Percentiles rank a stretch among this genome's conserved stretches.
Conservation (phyloP, 2,797 vertebrate species). For the Phalanger gymnotis region DNA sequence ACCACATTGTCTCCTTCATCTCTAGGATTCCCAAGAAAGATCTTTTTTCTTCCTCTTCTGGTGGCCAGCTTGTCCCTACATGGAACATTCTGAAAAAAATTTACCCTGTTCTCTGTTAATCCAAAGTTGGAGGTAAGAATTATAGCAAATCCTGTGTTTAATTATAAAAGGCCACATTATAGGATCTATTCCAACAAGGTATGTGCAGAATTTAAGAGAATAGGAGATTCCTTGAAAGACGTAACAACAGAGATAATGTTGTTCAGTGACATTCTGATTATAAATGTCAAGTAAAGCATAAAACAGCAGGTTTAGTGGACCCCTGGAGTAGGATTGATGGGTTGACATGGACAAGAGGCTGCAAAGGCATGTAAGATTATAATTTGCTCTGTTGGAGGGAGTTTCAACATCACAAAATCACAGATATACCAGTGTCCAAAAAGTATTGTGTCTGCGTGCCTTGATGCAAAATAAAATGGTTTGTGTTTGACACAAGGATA, state of each 20-base stretch:
- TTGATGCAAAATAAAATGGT: neutral
- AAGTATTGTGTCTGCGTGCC: neutral
- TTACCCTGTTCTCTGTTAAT: neutral
- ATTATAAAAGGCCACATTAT: neutral
- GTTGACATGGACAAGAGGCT: neutral
- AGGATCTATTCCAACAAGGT: neutral
- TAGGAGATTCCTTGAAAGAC: neutral
- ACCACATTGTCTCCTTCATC: neutral
- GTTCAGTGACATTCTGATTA: neutral
- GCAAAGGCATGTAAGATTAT: neutral
- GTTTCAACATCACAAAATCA: neutral
- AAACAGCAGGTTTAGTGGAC: neutral
- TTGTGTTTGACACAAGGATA: neutral
- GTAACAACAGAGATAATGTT: neutral
- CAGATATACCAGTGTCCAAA: neutral
- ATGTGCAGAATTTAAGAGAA: neutral
- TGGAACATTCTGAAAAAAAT: neutral
- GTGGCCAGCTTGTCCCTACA: neutral
- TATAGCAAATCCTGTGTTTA: neutral
- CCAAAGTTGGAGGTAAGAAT: neutral
- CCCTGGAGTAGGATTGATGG: neutral
- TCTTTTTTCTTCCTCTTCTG: neutral
- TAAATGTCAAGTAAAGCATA: neutral
- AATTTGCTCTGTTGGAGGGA: neutral
- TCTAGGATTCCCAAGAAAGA: neutral